Evolutionary conservation across 2,797 vertebrate genomes (phyloP), one percentile per base, ranked within the genome.

Genomic region (Cygnus olor): DNA sequence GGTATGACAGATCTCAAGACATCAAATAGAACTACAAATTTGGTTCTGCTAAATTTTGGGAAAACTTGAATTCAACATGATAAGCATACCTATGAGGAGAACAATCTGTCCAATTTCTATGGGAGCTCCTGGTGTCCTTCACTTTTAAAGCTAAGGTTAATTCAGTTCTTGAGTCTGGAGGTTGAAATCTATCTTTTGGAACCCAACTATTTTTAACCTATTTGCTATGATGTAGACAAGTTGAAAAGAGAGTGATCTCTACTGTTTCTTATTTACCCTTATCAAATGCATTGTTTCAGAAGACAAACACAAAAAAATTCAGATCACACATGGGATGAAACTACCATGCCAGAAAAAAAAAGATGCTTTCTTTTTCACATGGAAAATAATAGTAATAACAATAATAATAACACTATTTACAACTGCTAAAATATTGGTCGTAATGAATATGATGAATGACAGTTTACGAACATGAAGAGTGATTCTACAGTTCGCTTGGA

Each of bases 71-170:
- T 44, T 25, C 28, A 79, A 4, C 14, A 12, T 44, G 8, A 6
- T 60, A 49, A 64, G 36, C 14, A 45, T 21, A 49, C 30, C 32
- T 11, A 1, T 9, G 30, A 88, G 12, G 58, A 76, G 24, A 66
- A 53, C 0, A 0, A 40, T 21, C 58, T 73, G 3, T 6, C 3
- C 21, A 15, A 0, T 53, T 81, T 56, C 11, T 45, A 12, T 16
- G 1, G 0, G 28, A 82, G 19, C 0, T 9, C 11, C 22, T 45
- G 19, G 6, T 56, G 12, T 74, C 20, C 30, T 80, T 53, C 19
- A 32, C 4, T 74, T 78, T 22, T 19, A 74, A 82, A 80, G 8
- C 6, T 15, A 34, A 93, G 11, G 3, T 51, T 36, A 53, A 28
- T 80, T 90, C 21, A 14, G 2, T 57, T 17, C 40, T 72, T 38